phyloP scores from a whole-genome alignment of 1,140 invertebrate species.

The Vanessa tameamea region DNA sequence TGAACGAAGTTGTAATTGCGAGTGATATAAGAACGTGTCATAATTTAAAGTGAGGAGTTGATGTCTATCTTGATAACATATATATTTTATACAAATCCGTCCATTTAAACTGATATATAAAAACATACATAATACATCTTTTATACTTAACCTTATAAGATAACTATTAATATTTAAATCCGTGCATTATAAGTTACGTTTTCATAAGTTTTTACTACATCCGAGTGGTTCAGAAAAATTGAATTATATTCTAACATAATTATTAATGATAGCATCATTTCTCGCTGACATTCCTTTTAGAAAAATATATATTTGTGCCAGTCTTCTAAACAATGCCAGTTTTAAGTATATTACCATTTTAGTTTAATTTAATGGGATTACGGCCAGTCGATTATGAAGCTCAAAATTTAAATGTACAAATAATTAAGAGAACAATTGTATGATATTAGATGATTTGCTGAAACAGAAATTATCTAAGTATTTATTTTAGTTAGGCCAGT shows the following conservation, averaged over 20 bases:
- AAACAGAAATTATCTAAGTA: conserved; percentile 62
- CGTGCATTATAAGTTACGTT: too few relatives aligned
- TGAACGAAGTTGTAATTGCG: neutral
- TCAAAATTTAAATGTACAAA: conserved; percentile 78
- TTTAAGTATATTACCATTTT: conserved; percentile 56
- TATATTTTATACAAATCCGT: conserved; percentile 7
- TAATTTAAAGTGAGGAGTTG: conserved; percentile 8
- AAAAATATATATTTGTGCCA: conserved; percentile 41
- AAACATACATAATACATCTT: neutral
- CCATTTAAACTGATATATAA: neutral
- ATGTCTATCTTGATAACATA: conserved; percentile 5
- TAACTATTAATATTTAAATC: neutral
- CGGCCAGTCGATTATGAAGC: conserved; percentile 71
- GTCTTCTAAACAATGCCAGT: conserved; percentile 50
- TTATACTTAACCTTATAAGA: neutral
- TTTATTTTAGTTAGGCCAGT: conserved; percentile 80
- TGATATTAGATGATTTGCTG: conserved; percentile 51
- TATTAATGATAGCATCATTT: conserved; percentile 12
- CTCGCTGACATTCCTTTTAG: conserved; percentile 12
- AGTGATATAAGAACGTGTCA: conserved; percentile 31
- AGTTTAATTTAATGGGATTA: conserved; percentile 65
- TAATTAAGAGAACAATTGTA: conserved; percentile 54
- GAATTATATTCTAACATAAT: neutral
- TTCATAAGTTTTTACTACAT: too few relatives aligned
- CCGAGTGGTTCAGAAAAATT: too few relatives aligned